phyloP scores from a whole-genome alignment of 1,140 invertebrate genomes.

The Sycophaga agraensis region DNA sequence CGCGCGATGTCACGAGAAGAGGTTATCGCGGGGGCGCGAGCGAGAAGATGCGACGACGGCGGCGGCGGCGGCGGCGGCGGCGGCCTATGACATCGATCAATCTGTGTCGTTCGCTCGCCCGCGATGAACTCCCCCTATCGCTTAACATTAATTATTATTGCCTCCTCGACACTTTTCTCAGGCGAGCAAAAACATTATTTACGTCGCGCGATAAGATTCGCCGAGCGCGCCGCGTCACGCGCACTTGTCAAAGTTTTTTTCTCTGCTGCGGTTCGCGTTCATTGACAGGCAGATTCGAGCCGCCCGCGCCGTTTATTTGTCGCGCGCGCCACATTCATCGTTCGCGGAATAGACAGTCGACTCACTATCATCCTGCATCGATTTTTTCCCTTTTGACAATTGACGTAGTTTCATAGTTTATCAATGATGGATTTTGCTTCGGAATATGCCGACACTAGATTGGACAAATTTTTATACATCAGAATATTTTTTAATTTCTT shows the following conservation, averaged over 20 bases:
- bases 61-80: conserved; percentile 28
- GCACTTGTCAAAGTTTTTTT: too few relatives aligned
- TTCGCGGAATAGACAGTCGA: too few relatives aligned
- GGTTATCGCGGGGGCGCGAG: conserved; percentile 53
- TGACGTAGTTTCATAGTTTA: too few relatives aligned
- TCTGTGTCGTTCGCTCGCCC: conserved; percentile 50
- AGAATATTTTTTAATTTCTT: too few relatives aligned
- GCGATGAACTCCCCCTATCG: conserved; percentile 50
- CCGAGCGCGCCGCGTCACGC: conserved; percentile 24
- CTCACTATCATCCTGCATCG: too few relatives aligned
- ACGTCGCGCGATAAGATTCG: conserved; percentile 35
- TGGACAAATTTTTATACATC: too few relatives aligned
- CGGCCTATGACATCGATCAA: conserved; percentile 58
- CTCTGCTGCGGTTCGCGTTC: background rate
- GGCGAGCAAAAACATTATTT: conserved; percentile 42
- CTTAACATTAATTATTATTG: conserved; percentile 59
- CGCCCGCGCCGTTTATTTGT: background rate
- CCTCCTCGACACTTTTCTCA: conserved; percentile 53
- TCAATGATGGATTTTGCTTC: too few relatives aligned
- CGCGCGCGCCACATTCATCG: background rate
- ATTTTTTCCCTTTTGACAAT: too few relatives aligned
- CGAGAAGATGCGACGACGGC: background rate
- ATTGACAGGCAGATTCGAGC: conserved; percentile 11
- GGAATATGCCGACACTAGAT: too few relatives aligned
- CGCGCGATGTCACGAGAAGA: conserved; percentile 50